Conservation (phyloP, 2,113 vertebrate species). For the Corythoichthys haematopterus region DNA sequence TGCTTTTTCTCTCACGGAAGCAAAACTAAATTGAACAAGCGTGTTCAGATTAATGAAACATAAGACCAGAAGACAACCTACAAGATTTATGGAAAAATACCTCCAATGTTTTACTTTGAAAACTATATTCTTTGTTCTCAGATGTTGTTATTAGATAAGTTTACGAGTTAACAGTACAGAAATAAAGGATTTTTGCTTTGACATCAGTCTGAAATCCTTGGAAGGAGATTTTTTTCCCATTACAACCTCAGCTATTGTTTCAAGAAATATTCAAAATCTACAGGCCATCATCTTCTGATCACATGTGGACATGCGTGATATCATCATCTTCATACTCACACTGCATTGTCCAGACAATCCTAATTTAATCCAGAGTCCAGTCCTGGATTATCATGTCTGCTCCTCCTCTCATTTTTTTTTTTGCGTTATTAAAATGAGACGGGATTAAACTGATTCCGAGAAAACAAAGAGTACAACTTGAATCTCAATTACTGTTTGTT, state of each 20-base stretch:
- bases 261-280: no score
- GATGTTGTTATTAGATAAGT: no score
- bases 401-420: slow-evolving; percentile 26
- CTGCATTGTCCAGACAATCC: slow-evolving; percentile 57
- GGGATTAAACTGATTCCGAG: slow-evolving; percentile 36
- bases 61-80: neutral
- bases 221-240: no score
- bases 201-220: no score
- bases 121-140: no score
- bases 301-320: slow-evolving; percentile 33
- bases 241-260: no score
- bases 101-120: neutral
- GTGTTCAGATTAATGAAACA: neutral
- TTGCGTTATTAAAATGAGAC: slow-evolving; percentile 44
- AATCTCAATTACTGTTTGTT: slow-evolving; percentile 6
- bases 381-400: slow-evolving; percentile 60
- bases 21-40: neutral
- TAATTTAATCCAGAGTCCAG: slow-evolving; percentile 57
- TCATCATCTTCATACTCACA: slow-evolving; percentile 41
- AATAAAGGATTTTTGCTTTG: no score
- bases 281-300: no score
- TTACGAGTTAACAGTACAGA: no score
- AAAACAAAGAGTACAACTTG: neutral
- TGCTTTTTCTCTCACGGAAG: neutral
- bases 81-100: neutral